These are phyloP conservation scores for Hanleya hanleyi DNA, from an alignment of 2,888 invertebrate genomes.

Conservation along the genomic window DNA sequence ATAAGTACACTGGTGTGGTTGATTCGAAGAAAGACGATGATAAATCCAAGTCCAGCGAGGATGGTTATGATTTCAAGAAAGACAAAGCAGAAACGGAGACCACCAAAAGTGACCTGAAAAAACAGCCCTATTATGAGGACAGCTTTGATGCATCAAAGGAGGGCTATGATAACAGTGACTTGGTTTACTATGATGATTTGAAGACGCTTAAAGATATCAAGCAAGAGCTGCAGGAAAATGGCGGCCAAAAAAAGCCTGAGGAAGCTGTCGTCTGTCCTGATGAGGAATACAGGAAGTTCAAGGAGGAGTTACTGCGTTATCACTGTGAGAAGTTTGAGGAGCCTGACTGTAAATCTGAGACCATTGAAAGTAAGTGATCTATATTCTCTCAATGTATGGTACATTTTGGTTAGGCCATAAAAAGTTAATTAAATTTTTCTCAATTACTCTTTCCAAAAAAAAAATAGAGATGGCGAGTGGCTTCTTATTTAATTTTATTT, in stretches of 20 bases:
- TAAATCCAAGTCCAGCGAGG: neutral
- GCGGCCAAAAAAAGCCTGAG: neutral
- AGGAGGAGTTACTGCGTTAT: constrained; percentile 57
- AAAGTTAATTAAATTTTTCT: too few species aligned
- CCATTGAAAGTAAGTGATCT: constrained; percentile 42
- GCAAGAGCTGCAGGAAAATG: constrained; percentile 21
- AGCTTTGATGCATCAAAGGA: neutral
- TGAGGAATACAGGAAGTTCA: constrained; percentile 56
- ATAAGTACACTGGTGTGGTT: neutral
- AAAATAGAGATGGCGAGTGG: too few species aligned
- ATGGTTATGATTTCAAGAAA: neutral
- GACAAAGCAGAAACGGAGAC: neutral
- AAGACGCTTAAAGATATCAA: neutral
- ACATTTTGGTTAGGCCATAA: too few species aligned
- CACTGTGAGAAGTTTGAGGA: constrained; percentile 63
- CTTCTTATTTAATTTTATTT: too few species aligned
- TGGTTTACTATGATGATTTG: neutral
- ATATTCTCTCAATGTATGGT: too few species aligned
- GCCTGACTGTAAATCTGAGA: constrained; percentile 52
- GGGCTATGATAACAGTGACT: neutral
- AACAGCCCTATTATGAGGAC: too few species aligned
- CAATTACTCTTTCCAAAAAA: too few species aligned
- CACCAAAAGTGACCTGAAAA: too few species aligned
- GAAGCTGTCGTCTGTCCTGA: constrained; percentile 46
- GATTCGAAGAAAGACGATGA: neutral